Evolutionary conservation across 2,797 vertebrate species (phyloP).

Genomic region (Rhincodon typus): DNA sequence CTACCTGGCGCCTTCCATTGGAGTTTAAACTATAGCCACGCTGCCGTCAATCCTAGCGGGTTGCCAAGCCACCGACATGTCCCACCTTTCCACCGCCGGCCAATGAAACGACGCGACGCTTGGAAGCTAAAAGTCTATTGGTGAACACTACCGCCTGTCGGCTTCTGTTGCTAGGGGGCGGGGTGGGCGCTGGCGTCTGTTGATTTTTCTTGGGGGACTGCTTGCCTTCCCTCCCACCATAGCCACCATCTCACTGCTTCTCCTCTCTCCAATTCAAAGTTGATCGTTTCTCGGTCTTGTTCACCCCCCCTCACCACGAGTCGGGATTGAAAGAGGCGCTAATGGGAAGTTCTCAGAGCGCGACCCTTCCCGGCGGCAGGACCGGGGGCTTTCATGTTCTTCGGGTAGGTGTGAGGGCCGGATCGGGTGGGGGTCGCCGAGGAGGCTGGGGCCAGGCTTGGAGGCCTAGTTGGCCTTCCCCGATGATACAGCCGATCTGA

Average conservation of each 20-base stretch:
- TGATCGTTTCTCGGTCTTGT: neutral
- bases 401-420: neutral
- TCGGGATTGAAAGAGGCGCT: neutral
- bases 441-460: too few species aligned
- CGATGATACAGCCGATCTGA: too few species aligned
- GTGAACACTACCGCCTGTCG: neutral
- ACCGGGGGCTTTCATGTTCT: slow-evolving; percentile 13
- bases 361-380: neutral
- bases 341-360: slow-evolving; percentile 30
- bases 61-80: neutral
- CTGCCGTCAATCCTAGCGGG: neutral
- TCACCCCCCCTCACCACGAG: neutral
- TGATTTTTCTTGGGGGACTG: neutral
- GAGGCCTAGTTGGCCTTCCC: neutral
- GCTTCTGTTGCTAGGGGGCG: neutral
- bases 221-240: too few species aligned
- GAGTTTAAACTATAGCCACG: neutral
- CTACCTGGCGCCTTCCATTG: neutral
- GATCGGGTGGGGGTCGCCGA: neutral
- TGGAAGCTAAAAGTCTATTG: neutral
- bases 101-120: neutral
- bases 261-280: neutral
- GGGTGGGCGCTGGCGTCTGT: neutral
- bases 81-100: neutral
- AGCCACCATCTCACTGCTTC: too few species aligned